Evolutionary conservation across 2,113 vertebrate species (phyloP).

Genomic region (Odontesthes bonariensis): DNA sequence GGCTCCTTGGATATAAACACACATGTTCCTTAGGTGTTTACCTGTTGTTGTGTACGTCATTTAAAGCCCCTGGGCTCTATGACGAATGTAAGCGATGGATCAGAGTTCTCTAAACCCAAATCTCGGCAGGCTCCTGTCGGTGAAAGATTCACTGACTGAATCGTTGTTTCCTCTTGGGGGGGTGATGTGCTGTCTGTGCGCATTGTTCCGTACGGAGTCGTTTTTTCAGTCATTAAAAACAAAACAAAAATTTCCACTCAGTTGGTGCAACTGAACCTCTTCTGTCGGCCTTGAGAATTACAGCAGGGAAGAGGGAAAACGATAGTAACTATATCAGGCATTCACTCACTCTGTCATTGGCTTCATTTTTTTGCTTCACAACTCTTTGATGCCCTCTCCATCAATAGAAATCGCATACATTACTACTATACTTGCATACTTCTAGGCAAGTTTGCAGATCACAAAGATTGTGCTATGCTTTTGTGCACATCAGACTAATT

Average conservation of each 20-base stretch:
- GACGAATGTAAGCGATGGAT: slow-evolving; percentile 42
- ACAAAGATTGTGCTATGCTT: too few species aligned
- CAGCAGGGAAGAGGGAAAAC: slow-evolving; percentile 16
- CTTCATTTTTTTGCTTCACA: slow-evolving; percentile 36
- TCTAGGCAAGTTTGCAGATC: background rate
- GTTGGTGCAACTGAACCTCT: background rate
- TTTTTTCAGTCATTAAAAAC: slow-evolving; percentile 14
- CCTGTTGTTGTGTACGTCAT: slow-evolving; percentile 17
- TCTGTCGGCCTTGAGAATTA: slow-evolving; percentile 7
- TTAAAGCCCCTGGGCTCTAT: slow-evolving; percentile 1
- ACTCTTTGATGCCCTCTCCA: slow-evolving; percentile 1
- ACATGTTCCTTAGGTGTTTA: background rate
- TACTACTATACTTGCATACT: background rate
- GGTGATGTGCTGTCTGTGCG: slow-evolving; percentile 56
- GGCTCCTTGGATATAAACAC: background rate
- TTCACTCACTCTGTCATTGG: slow-evolving; percentile 25
- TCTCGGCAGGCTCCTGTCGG: slow-evolving; percentile 43
- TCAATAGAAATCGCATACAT: background rate
- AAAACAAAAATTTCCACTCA: slow-evolving; percentile 11
- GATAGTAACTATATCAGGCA: slow-evolving; percentile 40
- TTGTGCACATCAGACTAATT: too few species aligned
- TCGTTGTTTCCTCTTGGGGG: slow-evolving; percentile 46
- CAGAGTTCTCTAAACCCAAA: slow-evolving; percentile 39
- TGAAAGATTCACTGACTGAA: slow-evolving; percentile 51
- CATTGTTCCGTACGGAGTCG: slow-evolving; percentile 21